Evolutionary conservation across 2,797 vertebrate genomes (phyloP).

Genomic region (Pipistrellus pygmaeus): DNA sequence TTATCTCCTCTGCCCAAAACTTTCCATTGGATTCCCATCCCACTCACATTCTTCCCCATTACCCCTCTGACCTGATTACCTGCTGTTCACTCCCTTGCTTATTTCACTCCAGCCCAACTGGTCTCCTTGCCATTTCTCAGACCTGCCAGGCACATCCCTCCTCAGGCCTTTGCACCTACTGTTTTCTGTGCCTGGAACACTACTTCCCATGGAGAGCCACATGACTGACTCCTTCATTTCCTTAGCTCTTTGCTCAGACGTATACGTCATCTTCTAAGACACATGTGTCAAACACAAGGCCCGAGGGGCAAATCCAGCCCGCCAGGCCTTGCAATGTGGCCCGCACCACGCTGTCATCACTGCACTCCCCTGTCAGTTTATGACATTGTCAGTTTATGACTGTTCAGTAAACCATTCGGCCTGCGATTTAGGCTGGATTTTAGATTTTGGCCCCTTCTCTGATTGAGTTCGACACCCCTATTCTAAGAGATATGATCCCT

Average conservation of each 20-base stretch:
- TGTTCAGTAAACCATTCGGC: too few relatives aligned
- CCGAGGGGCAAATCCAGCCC: too few relatives aligned
- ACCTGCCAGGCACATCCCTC: neutral
- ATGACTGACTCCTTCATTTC: neutral
- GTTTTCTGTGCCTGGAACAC: neutral
- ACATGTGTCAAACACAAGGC: too few relatives aligned
- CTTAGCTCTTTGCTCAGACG: neutral
- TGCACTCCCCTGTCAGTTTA: too few relatives aligned
- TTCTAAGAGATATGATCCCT: neutral
- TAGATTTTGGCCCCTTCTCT: too few relatives aligned
- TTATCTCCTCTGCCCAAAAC: neutral
- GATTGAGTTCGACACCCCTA: too few relatives aligned
- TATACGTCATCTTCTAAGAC: neutral
- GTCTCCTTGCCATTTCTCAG: neutral
- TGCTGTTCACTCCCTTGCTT: neutral
- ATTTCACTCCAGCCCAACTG: neutral
- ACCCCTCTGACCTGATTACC: neutral
- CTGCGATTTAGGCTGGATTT: too few relatives aligned
- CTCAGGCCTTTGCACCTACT: neutral
- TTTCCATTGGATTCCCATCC: neutral
- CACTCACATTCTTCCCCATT: neutral
- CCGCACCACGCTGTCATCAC: too few relatives aligned
- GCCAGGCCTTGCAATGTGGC: too few relatives aligned
- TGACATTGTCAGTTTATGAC: too few relatives aligned
- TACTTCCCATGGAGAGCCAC: neutral